Evolutionary conservation across 2,113 vertebrate genomes (phyloP).

Genomic region (Pica pica): DNA sequence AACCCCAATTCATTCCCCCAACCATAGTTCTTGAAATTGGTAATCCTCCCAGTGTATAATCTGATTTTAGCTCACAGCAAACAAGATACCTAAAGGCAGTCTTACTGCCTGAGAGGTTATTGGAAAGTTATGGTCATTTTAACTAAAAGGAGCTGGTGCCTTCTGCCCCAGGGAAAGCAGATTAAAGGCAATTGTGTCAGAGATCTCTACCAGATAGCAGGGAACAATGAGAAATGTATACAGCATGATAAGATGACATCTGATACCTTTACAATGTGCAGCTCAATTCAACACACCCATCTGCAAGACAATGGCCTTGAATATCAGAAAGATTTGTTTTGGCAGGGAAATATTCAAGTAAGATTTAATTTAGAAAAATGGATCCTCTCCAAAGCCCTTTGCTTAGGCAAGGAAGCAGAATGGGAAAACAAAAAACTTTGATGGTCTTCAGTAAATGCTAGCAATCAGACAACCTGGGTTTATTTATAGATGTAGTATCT

Average conservation of each 20-base stretch:
- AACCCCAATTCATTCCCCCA: background rate
- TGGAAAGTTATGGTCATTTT: background rate
- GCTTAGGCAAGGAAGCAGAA: background rate
- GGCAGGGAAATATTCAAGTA: background rate
- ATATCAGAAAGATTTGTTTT: background rate
- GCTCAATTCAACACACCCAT: background rate
- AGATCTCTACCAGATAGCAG: background rate
- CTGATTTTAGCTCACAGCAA: background rate
- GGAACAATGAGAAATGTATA: background rate
- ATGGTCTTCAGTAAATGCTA: background rate
- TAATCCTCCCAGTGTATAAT: background rate
- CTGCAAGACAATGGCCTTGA: background rate
- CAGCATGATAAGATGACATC: background rate
- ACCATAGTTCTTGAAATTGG: background rate
- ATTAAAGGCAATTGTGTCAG: slow-evolving; percentile 1
- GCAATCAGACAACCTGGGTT: background rate
- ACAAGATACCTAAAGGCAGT: background rate
- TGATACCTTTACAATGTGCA: background rate
- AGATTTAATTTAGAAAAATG: background rate
- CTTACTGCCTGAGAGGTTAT: background rate
- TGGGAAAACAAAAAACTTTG: background rate
- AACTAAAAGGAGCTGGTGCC: background rate
- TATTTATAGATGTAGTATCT: background rate
- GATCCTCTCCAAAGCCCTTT: background rate
- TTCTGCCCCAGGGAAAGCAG: background rate